Base-by-base conservation (phyloP, 2,113 vertebrate genomes). In the Heloderma charlesbogerti region DNA sequence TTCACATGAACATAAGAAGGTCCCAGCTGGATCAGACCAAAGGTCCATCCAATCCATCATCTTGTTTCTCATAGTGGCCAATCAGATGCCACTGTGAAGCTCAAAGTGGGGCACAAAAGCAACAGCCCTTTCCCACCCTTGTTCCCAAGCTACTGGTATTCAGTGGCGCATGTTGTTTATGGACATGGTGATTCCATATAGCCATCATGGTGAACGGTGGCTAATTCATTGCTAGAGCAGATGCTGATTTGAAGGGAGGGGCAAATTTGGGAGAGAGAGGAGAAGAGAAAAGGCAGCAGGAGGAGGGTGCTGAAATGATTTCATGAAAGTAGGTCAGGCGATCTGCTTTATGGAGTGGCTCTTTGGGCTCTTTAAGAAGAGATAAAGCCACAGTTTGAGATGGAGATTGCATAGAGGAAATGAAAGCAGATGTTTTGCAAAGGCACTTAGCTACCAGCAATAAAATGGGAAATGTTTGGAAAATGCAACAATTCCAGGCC, bases 381-480 rank as follows among this genome's bases (percentile, higher is more conserved):
- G 69, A 81, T 86, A 1, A 4, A 90, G 71, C 87, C 75, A 22
- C 75, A 37, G 91, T 7, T 90, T n/a, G 84, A 13, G 83, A 75
- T 87, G 90, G 85, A 90, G 89, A 83, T 80, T 4, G 86, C 51
- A 60, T 75, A 0, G 27, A 20, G 0, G 0, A 1, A 86, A 66
- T 77, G 93, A 29, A 79, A 94, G 91, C 94, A 94, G 93, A 94
- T 94, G 94, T 83, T 94, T 84, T 90, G 91, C 77, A 90, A 78
- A 92, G 66, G 90, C 93, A 91, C 54, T 93, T 87, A 86, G 94
- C 89, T 91, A 69, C 91, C 48, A 66, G 92, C 91, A 84, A 75
- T 96, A 93, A 95, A 94, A 88, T 29, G 77, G 93, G 40, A 88
- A 92, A 89, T 40, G 92, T 82, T 77, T 86, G 87, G 89, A 48